Base-by-base conservation (phyloP, 2,888 invertebrate species). In the Pollenia griseotomentosa region DNA sequence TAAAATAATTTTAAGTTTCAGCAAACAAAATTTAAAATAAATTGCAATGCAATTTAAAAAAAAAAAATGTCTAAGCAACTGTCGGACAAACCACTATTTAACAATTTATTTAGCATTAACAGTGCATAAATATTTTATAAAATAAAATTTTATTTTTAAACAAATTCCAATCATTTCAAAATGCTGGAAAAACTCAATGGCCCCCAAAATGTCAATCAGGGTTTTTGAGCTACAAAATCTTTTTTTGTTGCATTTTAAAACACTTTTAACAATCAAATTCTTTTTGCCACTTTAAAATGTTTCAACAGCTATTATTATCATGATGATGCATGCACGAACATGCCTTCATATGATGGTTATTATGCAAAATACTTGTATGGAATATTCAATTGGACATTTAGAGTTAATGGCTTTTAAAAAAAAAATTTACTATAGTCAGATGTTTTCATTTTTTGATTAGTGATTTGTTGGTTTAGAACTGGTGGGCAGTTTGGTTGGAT, bases 191-290 rank as follows among this genome's bases (percentile, higher is more conserved):
- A 33, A 73, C 55, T 82, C 14, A 82, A 74, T 82, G 19, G 51
- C 23, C 40, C 65, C 73, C 73, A 66, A 19, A 74, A 66, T 44
- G 66, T 23, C 66, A 74, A 82, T 74, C 59, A 82, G 57, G 40
- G n/a, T 57, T 65, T 40, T 12, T 46, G 2, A 9, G 6, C 51
- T 40, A 40, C 3, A 59, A 51, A 42, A 16, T 77, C 9, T 33
- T n/a, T 19, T 65, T 55, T 66, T 55, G 23, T 33, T 78, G 19
- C 46, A 40, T 0, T n/a, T 11, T 61, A 55, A 57, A 63, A 63
- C 40, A 42, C 33, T 33, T 40, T 33, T 7, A 33, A 40, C 59
- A 66, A 11, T 46, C 57, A 68, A 55, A 78, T 65, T 66, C 16
- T 57, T 57, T 16, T 65, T 65, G 44, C 53, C 23, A 44, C 23